Percentiles rank a stretch among this genome's conserved stretches.
Conservation (phyloP, 2,113 vertebrate genomes). For the Elachura formosa region DNA sequence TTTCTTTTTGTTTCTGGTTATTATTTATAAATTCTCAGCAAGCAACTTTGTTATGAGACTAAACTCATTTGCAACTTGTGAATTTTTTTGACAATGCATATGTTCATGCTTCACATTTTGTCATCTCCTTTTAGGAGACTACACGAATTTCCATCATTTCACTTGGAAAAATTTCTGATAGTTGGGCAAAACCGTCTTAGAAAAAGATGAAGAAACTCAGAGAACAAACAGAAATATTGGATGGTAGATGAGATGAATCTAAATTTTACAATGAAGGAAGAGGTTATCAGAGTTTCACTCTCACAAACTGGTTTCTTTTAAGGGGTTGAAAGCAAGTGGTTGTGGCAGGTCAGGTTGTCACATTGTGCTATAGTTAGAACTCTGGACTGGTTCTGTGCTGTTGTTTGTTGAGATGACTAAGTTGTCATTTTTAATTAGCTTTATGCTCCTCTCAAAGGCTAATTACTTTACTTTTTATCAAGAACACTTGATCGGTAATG, state of each 20-base stretch:
- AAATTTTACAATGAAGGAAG: neutral
- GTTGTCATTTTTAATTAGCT: slow-evolving; percentile 80
- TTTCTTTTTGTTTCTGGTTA: neutral
- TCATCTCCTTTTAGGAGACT: neutral
- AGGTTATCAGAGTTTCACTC: neutral
- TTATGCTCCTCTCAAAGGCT: slow-evolving; percentile 71
- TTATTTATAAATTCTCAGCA: neutral
- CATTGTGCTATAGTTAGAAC: neutral
- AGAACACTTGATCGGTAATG: slow-evolving; percentile 76
- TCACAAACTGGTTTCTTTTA: neutral
- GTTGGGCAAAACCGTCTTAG: neutral
- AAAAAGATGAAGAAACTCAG: neutral
- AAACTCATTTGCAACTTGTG: neutral
- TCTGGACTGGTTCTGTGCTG: slow-evolving; percentile 20
- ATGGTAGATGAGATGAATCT: neutral
- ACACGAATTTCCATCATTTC: neutral
- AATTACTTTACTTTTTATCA: slow-evolving; percentile 79
- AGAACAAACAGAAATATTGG: neutral
- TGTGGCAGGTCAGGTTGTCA: slow-evolving; percentile 22
- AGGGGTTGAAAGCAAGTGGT: slow-evolving; percentile 1
- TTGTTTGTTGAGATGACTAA: slow-evolving; percentile 71
- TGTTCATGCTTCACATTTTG: neutral
- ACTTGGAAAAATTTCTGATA: neutral
- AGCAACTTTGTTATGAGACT: neutral
- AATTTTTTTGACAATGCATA: neutral